Evolutionary conservation across 2,113 vertebrate species (phyloP).

Genomic region (Chlorodrepanis virens): DNA sequence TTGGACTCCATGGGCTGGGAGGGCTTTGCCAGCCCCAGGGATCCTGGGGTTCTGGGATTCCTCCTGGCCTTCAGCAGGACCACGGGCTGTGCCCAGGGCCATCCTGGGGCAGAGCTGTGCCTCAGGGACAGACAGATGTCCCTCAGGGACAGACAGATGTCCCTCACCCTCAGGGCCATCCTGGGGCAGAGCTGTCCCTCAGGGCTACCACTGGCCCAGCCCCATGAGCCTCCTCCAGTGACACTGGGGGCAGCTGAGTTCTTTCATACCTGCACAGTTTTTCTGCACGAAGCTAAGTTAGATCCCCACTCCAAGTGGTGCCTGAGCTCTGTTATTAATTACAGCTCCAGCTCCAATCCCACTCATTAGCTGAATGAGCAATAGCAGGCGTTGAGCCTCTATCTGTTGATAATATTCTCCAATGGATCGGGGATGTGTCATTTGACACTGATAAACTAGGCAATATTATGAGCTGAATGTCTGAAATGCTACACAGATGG

Average conservation of each 20-base stretch:
- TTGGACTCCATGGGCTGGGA: rapidly evolving
- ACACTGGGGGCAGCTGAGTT: rapidly evolving
- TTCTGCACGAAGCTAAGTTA: not conserved
- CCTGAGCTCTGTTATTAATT: conserved; percentile 59
- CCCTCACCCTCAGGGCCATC: rapidly evolving
- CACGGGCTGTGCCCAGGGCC: rapidly evolving
- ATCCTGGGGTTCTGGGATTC: not conserved
- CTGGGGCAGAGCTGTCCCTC: not conserved
- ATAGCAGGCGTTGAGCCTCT: conserved; percentile 32
- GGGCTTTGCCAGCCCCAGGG: not conserved
- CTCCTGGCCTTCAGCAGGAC: not conserved
- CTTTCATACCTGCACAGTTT: not conserved
- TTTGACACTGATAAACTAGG: conserved; percentile 73
- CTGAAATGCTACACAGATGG: conserved; percentile 56
- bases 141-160: no score
- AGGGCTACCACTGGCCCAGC: rapidly evolving
- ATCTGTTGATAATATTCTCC: conserved; percentile 69
- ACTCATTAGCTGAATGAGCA: conserved; percentile 61
- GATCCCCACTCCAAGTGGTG: not conserved
- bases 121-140: no score
- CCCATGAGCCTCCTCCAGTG: rapidly evolving
- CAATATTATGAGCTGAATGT: conserved; percentile 61
- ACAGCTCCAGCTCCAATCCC: not conserved
- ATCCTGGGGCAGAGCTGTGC: not conserved
- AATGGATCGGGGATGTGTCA: conserved; percentile 56